Evolutionary conservation across 2,113 vertebrate species (phyloP).

Genomic region (Actenoides hombroni): DNA sequence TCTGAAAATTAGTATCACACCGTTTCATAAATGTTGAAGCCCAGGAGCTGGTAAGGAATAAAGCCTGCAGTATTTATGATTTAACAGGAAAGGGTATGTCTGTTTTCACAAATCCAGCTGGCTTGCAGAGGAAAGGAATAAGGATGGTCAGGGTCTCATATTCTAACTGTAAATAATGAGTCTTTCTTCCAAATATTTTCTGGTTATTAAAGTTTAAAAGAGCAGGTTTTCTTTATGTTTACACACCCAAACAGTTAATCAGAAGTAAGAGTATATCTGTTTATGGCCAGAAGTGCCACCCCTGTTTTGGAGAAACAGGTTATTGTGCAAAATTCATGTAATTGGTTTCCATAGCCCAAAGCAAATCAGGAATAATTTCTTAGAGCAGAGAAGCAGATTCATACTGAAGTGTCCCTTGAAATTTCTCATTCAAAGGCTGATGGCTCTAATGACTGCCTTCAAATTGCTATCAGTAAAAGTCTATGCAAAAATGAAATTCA

Average conservation of each 20-base stretch:
- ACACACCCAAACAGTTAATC: not conserved
- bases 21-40: not conserved
- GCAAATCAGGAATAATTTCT: conserved; percentile 48
- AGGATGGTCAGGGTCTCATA: not conserved
- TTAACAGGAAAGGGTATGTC: not conserved
- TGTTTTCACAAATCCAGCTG: not conserved
- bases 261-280: not conserved
- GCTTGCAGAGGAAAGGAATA: not conserved
- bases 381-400: conserved; percentile 16
- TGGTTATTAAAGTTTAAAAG: conserved; percentile 6
- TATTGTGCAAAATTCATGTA: conserved; percentile 44
- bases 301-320: not conserved
- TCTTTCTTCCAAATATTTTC: not conserved
- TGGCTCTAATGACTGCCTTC: conserved; percentile 41
- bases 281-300: not conserved
- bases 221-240: not conserved
- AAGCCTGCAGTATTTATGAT: not conserved
- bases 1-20: not conserved
- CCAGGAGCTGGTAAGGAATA: not conserved
- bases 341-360: conserved; percentile 37
- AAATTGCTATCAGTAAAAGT: conserved; percentile 31
- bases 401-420: conserved; percentile 52
- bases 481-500: conserved; percentile 19
- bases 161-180: not conserved
- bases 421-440: conserved; percentile 55